phyloP scores from a whole-genome alignment of 2,113 vertebrate species.

The Rutilus rutilus region DNA sequence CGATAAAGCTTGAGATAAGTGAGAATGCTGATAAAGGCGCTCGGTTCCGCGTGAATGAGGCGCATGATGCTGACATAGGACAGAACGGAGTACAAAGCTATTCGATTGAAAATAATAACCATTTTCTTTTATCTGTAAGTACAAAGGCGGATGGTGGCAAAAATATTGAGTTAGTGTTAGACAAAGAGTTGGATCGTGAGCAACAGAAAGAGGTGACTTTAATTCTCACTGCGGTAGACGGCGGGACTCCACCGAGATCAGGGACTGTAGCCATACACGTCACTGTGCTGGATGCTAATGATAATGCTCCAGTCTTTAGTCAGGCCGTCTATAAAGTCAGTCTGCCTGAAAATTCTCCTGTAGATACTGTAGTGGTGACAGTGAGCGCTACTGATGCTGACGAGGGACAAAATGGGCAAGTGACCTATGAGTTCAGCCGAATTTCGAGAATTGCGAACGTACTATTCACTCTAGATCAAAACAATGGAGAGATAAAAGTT shows the following conservation, averaged over 20 bases:
- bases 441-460: too few relatives aligned
- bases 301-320: constrained; percentile 71
- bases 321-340: constrained; percentile 15
- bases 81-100: too few relatives aligned
- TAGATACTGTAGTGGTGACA: constrained; percentile 9
- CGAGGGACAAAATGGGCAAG: constrained; percentile 76
- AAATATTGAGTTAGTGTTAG: constrained; percentile 44
- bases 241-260: constrained; percentile 74
- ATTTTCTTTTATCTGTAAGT: constrained; percentile 61
- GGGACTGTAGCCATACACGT: constrained; percentile 29
- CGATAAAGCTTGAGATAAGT: too few relatives aligned
- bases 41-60: too few relatives aligned
- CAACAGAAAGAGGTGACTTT: constrained; percentile 65
- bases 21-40: too few relatives aligned
- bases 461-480: too few relatives aligned
- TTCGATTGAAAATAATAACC: too few relatives aligned
- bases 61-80: too few relatives aligned
- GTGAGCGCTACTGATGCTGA: not conserved
- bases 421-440: constrained; percentile 74
- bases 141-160: constrained; percentile 63
- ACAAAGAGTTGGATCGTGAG: not conserved
- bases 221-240: constrained; percentile 72
- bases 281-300: constrained; percentile 77
- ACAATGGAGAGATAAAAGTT: too few relatives aligned
- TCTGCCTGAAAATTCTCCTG: constrained; percentile 3